Conservation (phyloP, 2,113 vertebrate genomes). For the Notechis scutatus region DNA sequence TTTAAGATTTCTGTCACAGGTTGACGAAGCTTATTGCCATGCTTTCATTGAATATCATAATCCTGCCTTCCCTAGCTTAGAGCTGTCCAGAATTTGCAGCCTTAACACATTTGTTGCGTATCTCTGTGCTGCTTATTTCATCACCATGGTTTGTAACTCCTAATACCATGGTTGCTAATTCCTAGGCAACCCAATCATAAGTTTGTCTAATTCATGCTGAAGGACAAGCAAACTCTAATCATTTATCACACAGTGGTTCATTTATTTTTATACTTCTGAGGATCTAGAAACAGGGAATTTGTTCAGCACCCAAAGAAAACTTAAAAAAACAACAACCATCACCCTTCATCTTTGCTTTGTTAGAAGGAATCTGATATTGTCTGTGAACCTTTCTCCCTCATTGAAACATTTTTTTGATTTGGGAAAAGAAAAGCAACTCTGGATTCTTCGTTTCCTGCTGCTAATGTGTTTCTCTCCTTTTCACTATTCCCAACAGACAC, state of each 20-base stretch:
- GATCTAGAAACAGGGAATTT: background rate
- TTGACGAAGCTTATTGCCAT: background rate
- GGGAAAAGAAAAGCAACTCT: background rate
- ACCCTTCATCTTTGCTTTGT: no score
- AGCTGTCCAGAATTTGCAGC: background rate
- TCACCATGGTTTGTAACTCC: background rate
- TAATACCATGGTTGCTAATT: background rate
- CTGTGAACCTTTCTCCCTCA: background rate
- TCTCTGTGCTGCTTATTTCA: background rate
- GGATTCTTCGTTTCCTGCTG: background rate
- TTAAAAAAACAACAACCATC: no score
- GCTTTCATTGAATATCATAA: background rate
- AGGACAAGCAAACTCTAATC: background rate
- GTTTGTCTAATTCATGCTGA: background rate
- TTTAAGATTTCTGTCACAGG: background rate
- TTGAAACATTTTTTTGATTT: background rate
- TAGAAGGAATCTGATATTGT: background rate
- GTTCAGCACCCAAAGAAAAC: background rate
- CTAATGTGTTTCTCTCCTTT: no score
- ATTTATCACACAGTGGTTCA: background rate
- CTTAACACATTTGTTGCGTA: background rate
- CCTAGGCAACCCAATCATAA: background rate
- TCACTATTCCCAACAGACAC: slow-evolving; percentile 72
- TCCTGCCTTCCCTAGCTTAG: background rate
- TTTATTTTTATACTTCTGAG: background rate